These are phyloP conservation scores for Pecten maximus DNA, from an alignment of 2,888 invertebrate genomes.

Conservation along the genomic window DNA sequence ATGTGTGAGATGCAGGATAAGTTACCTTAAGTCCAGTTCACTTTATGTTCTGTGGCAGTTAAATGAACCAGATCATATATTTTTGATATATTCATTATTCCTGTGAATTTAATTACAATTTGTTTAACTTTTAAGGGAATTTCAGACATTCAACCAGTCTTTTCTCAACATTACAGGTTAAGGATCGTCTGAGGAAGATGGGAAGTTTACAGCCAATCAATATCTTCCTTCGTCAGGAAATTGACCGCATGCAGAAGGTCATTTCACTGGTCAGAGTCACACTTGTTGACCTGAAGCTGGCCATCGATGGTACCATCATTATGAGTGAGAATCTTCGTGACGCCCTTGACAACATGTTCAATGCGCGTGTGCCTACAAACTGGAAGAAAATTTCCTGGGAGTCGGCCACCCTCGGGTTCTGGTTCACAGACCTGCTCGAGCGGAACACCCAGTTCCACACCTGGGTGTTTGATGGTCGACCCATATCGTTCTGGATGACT, in stretches of 20 bases:
- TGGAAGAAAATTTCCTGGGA: constrained; percentile 99
- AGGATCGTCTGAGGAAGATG: constrained; percentile 94
- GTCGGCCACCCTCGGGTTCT: constrained; percentile 98
- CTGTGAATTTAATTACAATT: no score
- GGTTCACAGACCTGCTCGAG: constrained; percentile 98
- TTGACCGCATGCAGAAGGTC: constrained; percentile 93
- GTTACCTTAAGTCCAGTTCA: no score
- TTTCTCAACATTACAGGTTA: constrained; percentile 76
- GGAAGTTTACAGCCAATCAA: constrained; percentile 97
- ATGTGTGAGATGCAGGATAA: no score
- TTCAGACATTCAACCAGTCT: not conserved
- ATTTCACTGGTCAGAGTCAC: constrained; percentile 91
- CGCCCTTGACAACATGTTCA: constrained; percentile 97
- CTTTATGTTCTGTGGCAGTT: no score
- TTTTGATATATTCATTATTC: no score
- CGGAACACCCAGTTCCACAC: constrained; percentile 93
- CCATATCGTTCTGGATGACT: constrained; percentile 97
- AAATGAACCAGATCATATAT: no score
- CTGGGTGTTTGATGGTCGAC: constrained; percentile 91
- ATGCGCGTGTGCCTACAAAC: constrained; percentile 94
- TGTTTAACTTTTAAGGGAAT: no score
- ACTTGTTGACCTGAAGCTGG: constrained; percentile 93
- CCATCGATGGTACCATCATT: constrained; percentile 98
- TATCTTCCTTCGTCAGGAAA: constrained; percentile 92
- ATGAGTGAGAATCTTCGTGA: constrained; percentile 95